A percentile compares a stretch with the other conserved stretches of the same genome.
Conservation (phyloP, 2,797 vertebrate species). For the Phrynocephalus guinanensis region DNA sequence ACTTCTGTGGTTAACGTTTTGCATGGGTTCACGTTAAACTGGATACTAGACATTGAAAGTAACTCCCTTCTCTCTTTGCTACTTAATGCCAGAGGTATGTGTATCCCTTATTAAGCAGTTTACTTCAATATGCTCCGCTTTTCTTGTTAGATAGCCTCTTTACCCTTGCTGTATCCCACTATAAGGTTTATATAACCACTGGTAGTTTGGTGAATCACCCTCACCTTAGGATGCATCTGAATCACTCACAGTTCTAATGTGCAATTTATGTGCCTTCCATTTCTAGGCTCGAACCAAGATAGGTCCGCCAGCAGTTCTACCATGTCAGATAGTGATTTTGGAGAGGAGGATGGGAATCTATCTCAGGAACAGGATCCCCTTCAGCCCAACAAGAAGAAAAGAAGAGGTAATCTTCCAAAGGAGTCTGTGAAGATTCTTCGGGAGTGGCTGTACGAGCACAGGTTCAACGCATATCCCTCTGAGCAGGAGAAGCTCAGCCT, state of each 20-base stretch:
- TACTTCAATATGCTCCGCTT: background rate
- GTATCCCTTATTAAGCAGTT: no score
- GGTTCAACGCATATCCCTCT: slow-evolving; percentile 95
- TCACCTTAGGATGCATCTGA: no score
- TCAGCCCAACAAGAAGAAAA: slow-evolving; percentile 86
- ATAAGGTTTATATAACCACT: background rate
- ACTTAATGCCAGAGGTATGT: no score
- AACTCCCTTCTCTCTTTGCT: no score
- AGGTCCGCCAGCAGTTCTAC: slow-evolving; percentile 68
- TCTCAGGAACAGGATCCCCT: slow-evolving; percentile 86
- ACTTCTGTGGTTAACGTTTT: no score
- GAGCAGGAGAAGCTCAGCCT: slow-evolving; percentile 95
- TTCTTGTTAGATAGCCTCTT: background rate
- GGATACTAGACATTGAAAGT: no score
- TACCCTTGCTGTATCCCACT: background rate
- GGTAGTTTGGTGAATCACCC: background rate
- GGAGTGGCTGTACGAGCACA: slow-evolving; percentile 95
- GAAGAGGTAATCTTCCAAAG: slow-evolving; percentile 94
- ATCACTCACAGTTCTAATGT: background rate
- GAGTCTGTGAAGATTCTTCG: slow-evolving; percentile 93
- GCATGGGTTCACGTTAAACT: no score
- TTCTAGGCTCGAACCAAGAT: slow-evolving; percentile 80
- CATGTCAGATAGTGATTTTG: slow-evolving; percentile 90
- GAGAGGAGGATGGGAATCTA: slow-evolving; percentile 84
- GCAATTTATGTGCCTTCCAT: background rate